Conservation (phyloP, 2,797 vertebrate species). For the Lates japonicus region DNA sequence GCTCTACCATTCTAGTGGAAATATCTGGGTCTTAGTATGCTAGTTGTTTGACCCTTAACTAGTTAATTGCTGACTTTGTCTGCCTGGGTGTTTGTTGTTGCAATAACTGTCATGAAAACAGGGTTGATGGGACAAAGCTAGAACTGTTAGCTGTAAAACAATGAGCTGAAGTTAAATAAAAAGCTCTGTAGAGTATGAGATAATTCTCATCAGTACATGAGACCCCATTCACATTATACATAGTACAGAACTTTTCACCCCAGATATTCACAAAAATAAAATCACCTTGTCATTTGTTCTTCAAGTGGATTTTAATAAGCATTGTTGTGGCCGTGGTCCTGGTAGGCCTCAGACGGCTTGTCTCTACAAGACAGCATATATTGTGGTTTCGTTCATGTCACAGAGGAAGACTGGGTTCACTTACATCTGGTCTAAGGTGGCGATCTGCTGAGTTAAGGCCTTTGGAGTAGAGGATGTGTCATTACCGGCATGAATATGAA, state of each 20-base stretch:
- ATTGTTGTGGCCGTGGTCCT: not conserved
- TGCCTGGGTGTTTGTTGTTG: not conserved
- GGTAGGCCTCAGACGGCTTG: constrained; percentile 51
- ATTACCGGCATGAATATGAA: constrained; percentile 94
- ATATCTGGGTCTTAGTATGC: not conserved
- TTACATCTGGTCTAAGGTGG: constrained; percentile 85
- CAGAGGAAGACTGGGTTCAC: constrained; percentile 89
- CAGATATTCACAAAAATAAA: not conserved
- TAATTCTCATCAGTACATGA: no score
- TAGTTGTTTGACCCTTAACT: not conserved
- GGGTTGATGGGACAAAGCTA: not conserved
- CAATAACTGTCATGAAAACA: no score
- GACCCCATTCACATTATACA: not conserved
- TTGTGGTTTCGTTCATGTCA: constrained; percentile 86
- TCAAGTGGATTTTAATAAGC: not conserved
- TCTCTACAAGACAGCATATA: constrained; percentile 69
- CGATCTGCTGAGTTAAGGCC: constrained; percentile 81
- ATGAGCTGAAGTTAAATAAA: not conserved
- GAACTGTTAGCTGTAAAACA: not conserved
- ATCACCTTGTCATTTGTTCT: constrained; percentile 30
- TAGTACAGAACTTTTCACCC: not conserved
- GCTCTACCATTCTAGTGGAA: no score
- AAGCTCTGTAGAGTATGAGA: not conserved
- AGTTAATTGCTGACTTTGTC: not conserved
- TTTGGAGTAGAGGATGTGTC: constrained; percentile 94